Base-by-base conservation (phyloP, 64 coral and sea anemone species). In the Catalaphyllia jardinei region DNA sequence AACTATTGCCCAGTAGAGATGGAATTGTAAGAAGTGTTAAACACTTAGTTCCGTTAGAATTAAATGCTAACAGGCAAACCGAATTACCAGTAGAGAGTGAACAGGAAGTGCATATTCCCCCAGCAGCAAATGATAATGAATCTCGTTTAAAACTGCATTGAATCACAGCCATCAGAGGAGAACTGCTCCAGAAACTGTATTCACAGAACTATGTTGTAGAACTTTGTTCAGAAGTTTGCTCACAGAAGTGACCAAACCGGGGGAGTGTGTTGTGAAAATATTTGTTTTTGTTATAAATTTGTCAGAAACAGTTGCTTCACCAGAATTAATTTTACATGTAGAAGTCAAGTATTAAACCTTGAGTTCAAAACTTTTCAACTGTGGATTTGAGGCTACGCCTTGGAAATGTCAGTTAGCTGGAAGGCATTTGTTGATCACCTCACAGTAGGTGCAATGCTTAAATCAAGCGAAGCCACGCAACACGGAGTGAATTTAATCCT, bases 11-110 rank as follows among this genome's bases (percentile, higher is more conserved):
- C 0, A 28, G 71, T 2, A 73, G 29, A 73, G 71, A 73, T 73
- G 71, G 71, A 73, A 73, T 29, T 31, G 71, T 73, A 31, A 73
- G 71, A 73, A 73, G 71, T 73, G 71, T 73, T 73, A 30, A 73
- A 31, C 71, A 73, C 71, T 73, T 73, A 31, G 71, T 73, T 73
- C 71, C 71, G 31, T 28, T 13, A 73, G 25, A 29, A 29, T 28
- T 73, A 73, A 73, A 31, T 65, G 62, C 17, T 2, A 65, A 65
- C 8, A 65, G 62, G 10, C 62, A 65, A 65, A n/a, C 62, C 62
- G 16, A 65, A 19, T 1, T 65, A 65, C 17, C 71, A 29, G n/a
- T 73, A 28, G 7, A 73, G 25, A 73, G 71, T 31, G 29, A 73
- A 29, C 71, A 73, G 71, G 29, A 73, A 73, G 29, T 73, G 71